phyloP scores from a whole-genome alignment of 2,888 invertebrate genomes.

The Craniophora ligustri region DNA sequence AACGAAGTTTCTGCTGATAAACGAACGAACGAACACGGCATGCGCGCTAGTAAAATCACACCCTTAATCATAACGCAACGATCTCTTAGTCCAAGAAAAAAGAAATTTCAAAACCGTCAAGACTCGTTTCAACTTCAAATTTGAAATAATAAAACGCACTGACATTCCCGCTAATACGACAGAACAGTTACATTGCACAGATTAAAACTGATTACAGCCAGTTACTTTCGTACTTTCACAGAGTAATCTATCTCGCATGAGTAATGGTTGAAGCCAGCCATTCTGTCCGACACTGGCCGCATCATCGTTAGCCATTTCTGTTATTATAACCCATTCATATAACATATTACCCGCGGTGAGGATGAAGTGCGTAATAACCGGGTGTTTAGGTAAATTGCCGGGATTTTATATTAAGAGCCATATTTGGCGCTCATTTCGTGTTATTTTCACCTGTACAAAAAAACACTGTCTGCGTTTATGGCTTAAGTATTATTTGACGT shows the following conservation, averaged over 20 bases:
- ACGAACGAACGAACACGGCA: no score
- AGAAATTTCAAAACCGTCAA: no score
- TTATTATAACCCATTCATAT: conserved; percentile 66
- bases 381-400: conserved; percentile 58
- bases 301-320: conserved; percentile 67
- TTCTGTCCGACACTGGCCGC: conserved; percentile 42
- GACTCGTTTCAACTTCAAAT: conserved; percentile 11
- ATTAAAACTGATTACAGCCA: conserved; percentile 49
- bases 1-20: no score
- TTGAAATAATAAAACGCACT: conserved; percentile 10
- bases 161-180: conserved; percentile 44
- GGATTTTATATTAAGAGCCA: conserved; percentile 52
- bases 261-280: conserved; percentile 54
- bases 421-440: conserved; percentile 40
- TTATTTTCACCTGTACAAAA: conserved; percentile 40
- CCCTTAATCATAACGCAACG: not conserved
- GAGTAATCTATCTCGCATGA: conserved; percentile 60
- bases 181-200: conserved; percentile 45
- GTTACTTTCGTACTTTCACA: conserved; percentile 60
- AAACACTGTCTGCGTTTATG: conserved; percentile 18
- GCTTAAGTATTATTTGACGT: conserved; percentile 31
- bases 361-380: conserved; percentile 55
- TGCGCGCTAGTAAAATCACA: no score
- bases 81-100: not conserved
- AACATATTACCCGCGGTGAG: conserved; percentile 57